phyloP scores from a whole-genome alignment of 2,888 invertebrate genomes.

The Eledona agricola region DNA sequence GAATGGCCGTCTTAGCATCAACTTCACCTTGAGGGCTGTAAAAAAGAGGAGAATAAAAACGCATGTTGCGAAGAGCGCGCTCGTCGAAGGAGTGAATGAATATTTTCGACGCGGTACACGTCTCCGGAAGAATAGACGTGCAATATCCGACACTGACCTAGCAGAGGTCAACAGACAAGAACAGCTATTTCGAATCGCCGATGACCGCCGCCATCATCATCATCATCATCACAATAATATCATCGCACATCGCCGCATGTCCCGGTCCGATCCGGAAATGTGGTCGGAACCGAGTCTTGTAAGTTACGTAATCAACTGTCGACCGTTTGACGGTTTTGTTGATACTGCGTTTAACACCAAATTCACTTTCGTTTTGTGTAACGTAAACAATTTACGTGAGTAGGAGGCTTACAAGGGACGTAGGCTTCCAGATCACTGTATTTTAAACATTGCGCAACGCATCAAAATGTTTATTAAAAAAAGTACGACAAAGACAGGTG shows the following conservation, averaged over 20 bases:
- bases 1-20: constrained; percentile 93
- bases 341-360: constrained; percentile 32
- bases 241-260: constrained; percentile 17
- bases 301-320: constrained; percentile 18
- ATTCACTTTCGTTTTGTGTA: constrained; percentile 37
- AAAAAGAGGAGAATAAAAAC: constrained; percentile 46
- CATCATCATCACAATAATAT: constrained; percentile 14
- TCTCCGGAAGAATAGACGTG: constrained; percentile 50
- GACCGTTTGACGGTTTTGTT: constrained; percentile 24
- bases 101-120: constrained; percentile 42
- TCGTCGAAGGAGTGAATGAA: constrained; percentile 27
- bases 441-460: constrained; percentile 19
- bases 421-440: constrained; percentile 20
- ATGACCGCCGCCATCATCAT: constrained; percentile 14
- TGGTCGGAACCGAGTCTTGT: constrained; percentile 1
- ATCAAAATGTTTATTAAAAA: constrained; percentile 10
- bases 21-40: constrained; percentile 95
- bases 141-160: constrained; percentile 52
- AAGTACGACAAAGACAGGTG: constrained; percentile 11
- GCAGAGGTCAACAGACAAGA: constrained; percentile 42
- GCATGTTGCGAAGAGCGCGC: constrained; percentile 38
- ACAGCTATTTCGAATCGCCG: constrained; percentile 18
- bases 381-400: constrained; percentile 34
- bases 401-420: constrained; percentile 33
- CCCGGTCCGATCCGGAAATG: constrained; percentile 31